Evolutionary conservation across 30 jellyfish, hydroid and myxozoan genomes (phyloP), one percentile per base, ranked within the genome.

Genomic region (Chironex yamaguchii): DNA sequence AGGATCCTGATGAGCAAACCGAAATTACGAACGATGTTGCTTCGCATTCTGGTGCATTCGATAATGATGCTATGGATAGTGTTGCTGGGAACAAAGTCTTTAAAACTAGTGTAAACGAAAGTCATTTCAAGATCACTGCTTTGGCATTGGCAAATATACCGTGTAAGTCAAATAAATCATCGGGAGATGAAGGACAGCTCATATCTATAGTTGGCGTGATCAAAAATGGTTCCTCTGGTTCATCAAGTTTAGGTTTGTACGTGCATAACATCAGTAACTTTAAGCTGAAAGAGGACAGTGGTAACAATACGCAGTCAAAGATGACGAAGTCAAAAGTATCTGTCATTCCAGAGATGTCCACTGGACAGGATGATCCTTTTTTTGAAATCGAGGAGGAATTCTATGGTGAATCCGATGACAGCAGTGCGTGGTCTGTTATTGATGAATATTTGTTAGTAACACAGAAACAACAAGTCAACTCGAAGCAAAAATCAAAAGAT

Each of bases 391-490:
- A 42, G 58, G 58, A 42, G 17, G 58, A 42, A 6, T 42, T 6
- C 17, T 9, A 42, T 17, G 17, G 17, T 24, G 94, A 72, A 6
- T 36, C 63, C 17, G 66, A 62, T 24, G 96, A 84, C 30, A 51
- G 92, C 0, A 86, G 79, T 24, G 96, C 75, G 34, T 63, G 78
- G 22, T 91, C 97, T 4, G 96, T 91, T 28, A 91, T 91, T 17
- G 96, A 91, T 50, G 97, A 91, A 50, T 91, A 91, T 83, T 36
- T 91, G 79, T 71, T 86, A 53, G 97, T 95, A 2, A 74, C 90
- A 17, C 58, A 81, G 84, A 89, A 91, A 82, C 42, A 58, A 3
- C 80, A 83, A 26, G 54, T 49, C 1, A 71, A 64, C 17, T 6
- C 17, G 9, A 42, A 42, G 58, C 58, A 42, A 17, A 42, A 9